phyloP scores from a whole-genome alignment of 2,113 vertebrate species.

The Turdus rufiventris region DNA sequence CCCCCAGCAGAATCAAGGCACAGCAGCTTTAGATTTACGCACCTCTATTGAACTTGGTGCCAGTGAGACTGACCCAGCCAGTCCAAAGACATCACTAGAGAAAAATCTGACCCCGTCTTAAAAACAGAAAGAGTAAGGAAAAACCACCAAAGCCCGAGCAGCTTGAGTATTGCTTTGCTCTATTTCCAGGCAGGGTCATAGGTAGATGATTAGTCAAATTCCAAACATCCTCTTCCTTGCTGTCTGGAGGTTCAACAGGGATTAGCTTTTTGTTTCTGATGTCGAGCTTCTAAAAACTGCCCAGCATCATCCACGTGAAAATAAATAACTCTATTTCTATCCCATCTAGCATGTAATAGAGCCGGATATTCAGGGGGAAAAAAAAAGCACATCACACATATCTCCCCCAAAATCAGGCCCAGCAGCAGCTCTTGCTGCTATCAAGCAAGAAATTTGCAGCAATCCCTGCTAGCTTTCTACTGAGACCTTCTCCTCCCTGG shows the following conservation, averaged over 20 bases:
- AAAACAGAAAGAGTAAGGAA: conserved; percentile 11
- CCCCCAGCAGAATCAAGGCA: neutral
- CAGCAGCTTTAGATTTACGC: neutral
- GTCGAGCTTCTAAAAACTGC: conserved; percentile 38
- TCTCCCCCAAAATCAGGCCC: neutral
- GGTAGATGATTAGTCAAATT: conserved; percentile 64
- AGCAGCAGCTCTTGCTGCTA: neutral
- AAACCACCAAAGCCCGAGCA: neutral
- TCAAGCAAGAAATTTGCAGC: neutral
- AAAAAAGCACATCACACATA: neutral
- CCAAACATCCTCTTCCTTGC: conserved; percentile 70
- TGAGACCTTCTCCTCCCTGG: neutral
- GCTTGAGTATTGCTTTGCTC: conserved; percentile 10
- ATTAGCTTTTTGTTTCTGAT: conserved; percentile 54
- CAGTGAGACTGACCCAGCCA: neutral
- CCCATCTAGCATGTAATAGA: conserved; percentile 1
- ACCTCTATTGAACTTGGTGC: fast-evolving
- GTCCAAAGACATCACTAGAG: neutral
- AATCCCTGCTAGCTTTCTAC: neutral
- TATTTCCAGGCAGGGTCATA: conserved; percentile 39
- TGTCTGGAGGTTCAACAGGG: conserved; percentile 29
- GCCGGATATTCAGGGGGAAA: neutral
- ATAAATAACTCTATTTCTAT: conserved; percentile 64
- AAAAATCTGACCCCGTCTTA: neutral
- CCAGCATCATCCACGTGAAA: conserved; percentile 39